Base-by-base conservation (phyloP, 2,113 vertebrate genomes). In the Gavia stellata region DNA sequence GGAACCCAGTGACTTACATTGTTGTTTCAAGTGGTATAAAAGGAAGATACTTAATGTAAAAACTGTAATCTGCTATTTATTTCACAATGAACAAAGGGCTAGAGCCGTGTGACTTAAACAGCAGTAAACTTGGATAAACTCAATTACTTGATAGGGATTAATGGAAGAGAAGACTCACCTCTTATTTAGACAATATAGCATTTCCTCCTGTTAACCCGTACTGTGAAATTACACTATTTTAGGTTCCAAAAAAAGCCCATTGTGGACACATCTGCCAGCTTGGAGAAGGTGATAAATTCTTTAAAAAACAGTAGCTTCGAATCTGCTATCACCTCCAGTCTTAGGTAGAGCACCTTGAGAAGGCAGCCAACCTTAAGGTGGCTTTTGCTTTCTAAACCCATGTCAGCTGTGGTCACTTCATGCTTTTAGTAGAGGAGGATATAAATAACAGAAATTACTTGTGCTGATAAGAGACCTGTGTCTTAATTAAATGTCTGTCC, bases 161-260 rank as follows among this genome's bases (percentile, higher is more conserved):
- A 61, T 25, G 19, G 20, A 88, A 56, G 19, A 38, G 13, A 59
- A 56, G 17, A 40, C 7, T 72, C 29, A 5, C 4, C 15, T 55
- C 12, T 85, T 8, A 8, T 17, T 82, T 72, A 61, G 16, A 38
- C 3, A 72, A 31, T 50, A 40, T 5, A 47, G 0, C 8, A 31
- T 86, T 88, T 88, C 9, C 2, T 86, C 3, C 44, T 72, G 10
- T 73, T 73, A 26, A 63, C 10, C 24, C 67, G 14, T 82, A 72
- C 7, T 56, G 29, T 36, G 17, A 61, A 92, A 86, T 68, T 15
- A 21, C 5, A 44, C 11, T 38, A 4, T 24, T 80, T 66, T 18
- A 12, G 1, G 2, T 75, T 82, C 4, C 3, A 68, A 44, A 81
- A 81, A 49, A 15, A 29, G 4, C 7, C 3, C 0, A 0, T 61